Evolutionary conservation across 2,888 invertebrate genomes (phyloP).

Genomic region (Troilus luridus): DNA sequence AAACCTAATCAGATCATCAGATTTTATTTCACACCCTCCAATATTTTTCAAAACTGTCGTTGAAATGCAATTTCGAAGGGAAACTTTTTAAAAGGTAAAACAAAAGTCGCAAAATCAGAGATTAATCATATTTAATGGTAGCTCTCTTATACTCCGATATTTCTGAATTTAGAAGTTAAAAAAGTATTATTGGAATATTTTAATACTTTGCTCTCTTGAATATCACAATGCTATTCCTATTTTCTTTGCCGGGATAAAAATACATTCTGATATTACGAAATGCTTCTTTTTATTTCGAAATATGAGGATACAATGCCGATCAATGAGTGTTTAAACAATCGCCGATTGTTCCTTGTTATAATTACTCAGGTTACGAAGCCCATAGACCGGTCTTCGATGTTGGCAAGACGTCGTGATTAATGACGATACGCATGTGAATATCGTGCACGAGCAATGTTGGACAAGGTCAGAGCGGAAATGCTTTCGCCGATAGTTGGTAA

Average conservation of each 20-base stretch:
- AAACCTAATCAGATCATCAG: no score
- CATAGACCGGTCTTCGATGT: background rate
- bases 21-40: no score
- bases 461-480: constrained; percentile 35
- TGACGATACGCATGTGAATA: background rate
- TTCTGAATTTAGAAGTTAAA: no score
- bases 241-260: background rate
- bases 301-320: background rate
- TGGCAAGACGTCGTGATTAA: background rate
- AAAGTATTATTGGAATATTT: no score
- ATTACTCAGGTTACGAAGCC: background rate
- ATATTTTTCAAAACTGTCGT: no score
- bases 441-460: background rate
- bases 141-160: no score
- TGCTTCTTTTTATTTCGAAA: background rate
- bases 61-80: no score
- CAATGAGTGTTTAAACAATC: background rate
- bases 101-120: no score
- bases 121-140: no score
- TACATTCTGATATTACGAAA: background rate
- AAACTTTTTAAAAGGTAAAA: no score
- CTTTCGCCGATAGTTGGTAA: constrained; percentile 34
- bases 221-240: background rate
- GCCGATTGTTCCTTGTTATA: background rate
- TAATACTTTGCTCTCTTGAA: no score